Percentiles rank a stretch among this genome's conserved stretches.
Conservation (phyloP, 2,113 vertebrate genomes). For the Macheiramphus alcinus region DNA sequence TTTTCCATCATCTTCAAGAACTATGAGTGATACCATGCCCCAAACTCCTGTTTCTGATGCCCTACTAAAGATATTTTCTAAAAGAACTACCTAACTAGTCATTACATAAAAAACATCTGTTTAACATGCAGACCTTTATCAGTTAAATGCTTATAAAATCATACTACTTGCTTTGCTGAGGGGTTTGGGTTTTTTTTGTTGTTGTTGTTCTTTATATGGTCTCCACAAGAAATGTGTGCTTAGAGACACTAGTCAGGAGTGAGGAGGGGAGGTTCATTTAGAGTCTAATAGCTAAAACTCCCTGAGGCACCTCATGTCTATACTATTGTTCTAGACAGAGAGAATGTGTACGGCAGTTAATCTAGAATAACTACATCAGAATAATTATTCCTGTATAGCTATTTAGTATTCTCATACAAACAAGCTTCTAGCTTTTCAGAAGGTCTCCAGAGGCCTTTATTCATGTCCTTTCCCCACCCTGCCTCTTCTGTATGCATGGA, state of each 20-base stretch:
- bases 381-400: not conserved
- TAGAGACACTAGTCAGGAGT: not conserved
- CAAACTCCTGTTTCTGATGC: not conserved
- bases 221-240: not conserved
- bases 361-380: not conserved
- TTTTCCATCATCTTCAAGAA: not conserved
- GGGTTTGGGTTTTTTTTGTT: not conserved
- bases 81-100: not conserved
- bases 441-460: not conserved
- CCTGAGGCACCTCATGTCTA: not conserved
- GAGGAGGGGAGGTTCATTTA: not conserved
- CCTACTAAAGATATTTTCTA: not conserved
- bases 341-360: not conserved
- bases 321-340: not conserved
- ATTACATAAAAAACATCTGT: not conserved
- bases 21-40: fast-evolving
- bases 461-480: not conserved
- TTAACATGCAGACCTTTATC: not conserved
- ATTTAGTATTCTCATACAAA: not conserved
- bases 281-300: not conserved
- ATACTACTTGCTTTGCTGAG: not conserved
- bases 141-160: not conserved
- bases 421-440: not conserved
- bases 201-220: not conserved
- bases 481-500: not conserved